Evolutionary conservation across 1,140 invertebrate species (phyloP), one percentile per base, ranked within the genome.

Genomic region (Zeugodacus cucurbitae): DNA sequence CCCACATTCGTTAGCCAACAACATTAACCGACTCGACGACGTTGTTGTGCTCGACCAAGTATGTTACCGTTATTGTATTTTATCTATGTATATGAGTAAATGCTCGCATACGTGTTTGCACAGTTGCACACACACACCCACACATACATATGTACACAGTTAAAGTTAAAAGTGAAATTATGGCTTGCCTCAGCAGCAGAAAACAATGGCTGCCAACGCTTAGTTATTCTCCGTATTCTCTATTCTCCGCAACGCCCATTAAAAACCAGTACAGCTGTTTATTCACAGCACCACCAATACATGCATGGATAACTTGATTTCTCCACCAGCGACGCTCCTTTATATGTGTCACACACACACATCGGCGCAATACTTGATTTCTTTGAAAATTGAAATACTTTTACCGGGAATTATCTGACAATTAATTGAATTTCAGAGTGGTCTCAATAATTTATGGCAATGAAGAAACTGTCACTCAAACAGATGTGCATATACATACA

Each of bases 141-240:
- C 11, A 67, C n/a, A 32, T 29, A 32, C 1, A 64, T 29, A 22
- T 11, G 26, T 32, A 34, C 29, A 67, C 14, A 10, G 17, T 37
- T 74, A 37, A 41, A 74, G 34, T 20, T 74, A 74, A 74, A 74
- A 74, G 67, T 74, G 67, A 74, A 74, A 74, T 74, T 74, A 41
- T 74, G 67, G 34, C 32, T 74, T 37, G 67, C 20, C 32, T 74
- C 22, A 34, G 34, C 20, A 74, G 0, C 20, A 22, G 34, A 74
- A 74, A 34, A 41, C 67, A 74, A 37, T 37, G 5, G 32, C 32
- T 37, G 32, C 11, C 1, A 37, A 34, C 34, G 11, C 37, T 37
- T 14, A 74, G 67, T 5, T 34, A 8, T 74, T n/a, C 67, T 37
- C 17, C 22, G 34, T n/a, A n/a, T n/a, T n/a, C n/a, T n/a, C n/a